Base-by-base conservation (phyloP, 2,113 vertebrate species). In the Oreochromis tanganicae region DNA sequence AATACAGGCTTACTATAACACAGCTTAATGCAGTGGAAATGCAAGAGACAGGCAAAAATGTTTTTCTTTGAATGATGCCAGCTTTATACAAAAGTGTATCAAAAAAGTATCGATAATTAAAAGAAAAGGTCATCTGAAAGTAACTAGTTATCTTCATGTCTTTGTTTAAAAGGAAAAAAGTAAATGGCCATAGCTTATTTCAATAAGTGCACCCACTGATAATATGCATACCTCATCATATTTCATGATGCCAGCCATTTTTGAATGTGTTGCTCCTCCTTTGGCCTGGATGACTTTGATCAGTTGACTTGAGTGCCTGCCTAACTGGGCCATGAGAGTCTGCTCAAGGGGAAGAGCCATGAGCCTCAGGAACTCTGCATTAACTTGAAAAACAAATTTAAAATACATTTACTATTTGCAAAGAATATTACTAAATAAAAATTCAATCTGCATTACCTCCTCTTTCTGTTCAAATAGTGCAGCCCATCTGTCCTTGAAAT, bases 341-440 rank as follows among this genome's bases (percentile, higher is more conserved):
- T n/a, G 29, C 46, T 90, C 83, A 80, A 88, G 81, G 32, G 73
- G 81, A 88, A 90, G 32, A 79, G 63, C 52, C 88, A 85, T 78
- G n/a, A 92, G 83, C 81, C 88, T 88, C 75, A 32, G 86, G 79
- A 92, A 92, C 79, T 88, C 88, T 82, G 83, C 29, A 88, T 92
- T 90, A 14, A 88, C 86, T 84, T 92, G 29, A 41, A 80, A 75
- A 86, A 27, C 50, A 29, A 87, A 55, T 34, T 14, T 52, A 13
- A 59, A 59, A 59, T 2, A 29, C 24, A 27, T 57, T 29, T 36
- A 50, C 16, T 13, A 61, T 27, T 17, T 7, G 19, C 7, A 43
- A 9, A 36, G 27, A 59, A 59, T 21, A 56, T 56, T 56, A n/a
- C 19, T 4, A 80, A 17, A 9, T n/a, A 80, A 9, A 59, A 68